Base-by-base conservation (phyloP, 2,113 vertebrate genomes). In the Apistogramma diplotaenia region DNA sequence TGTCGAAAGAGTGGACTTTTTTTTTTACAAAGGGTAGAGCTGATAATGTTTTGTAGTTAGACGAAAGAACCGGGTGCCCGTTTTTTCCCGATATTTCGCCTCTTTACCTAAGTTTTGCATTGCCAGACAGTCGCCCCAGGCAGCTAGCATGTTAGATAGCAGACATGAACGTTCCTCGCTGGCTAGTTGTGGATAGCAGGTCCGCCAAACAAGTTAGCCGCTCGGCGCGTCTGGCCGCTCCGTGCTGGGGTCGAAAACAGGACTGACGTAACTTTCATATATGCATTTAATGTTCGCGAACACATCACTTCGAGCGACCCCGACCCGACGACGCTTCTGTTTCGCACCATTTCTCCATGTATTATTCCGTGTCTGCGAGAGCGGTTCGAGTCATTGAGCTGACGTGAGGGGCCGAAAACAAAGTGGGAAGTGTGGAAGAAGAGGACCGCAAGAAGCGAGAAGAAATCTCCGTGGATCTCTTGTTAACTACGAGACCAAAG, bases 91-190 rank as follows among this genome's bases (percentile, higher is more conserved):
- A 35, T 73, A 79, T 84, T 85, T 71, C 2, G 1, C 35, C 25
- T 84, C 46, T 89, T 89, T 81, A 27, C 25, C 4, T 2, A 93
- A 93, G 92, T 94, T 92, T 91, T 85, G 11, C 2, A 56, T 67
- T 8, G 12, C 35, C 89, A 91, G 89, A 91, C 92, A 83, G 91
- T 80, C 82, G 85, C 71, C 59, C 60, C 7, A 25, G 79, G 74
- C 75, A 78, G 88, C 84, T 93, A 93, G 77, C 91, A 91, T 90
- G 91, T 29, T 83, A 86, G 91, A 89, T 89, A 76, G 82, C 83
- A 85, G 88, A 85, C 54, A 91, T 91, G 89, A 86, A 90, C 86
- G 79, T 70, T 85, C 82, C 72, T 72, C 43, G 54, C 79, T 61
- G 90, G 80, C 59, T 87, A 9, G 79, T 73, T 79, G 74, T 33